phyloP scores from a whole-genome alignment of 1,140 invertebrate genomes.

The Schlechtendalia chinensis region DNA sequence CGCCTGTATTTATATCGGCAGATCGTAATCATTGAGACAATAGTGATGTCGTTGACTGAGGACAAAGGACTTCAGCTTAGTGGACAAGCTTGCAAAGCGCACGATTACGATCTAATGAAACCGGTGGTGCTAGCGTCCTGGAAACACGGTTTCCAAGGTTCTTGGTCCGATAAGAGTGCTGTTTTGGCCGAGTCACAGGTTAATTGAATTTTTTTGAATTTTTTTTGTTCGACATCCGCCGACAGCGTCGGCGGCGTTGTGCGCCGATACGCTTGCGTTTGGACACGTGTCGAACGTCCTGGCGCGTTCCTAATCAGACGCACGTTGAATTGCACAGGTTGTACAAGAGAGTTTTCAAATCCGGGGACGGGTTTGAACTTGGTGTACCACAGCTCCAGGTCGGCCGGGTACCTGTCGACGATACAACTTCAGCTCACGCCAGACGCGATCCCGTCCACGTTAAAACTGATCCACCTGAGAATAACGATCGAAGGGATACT shows the following conservation, averaged over 20 bases:
- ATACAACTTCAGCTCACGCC: constrained; percentile 92
- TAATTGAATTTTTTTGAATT: no score
- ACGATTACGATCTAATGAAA: constrained; percentile 91
- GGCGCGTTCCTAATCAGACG: no score
- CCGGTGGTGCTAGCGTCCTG: constrained; percentile 92
- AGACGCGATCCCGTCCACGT: constrained; percentile 72
- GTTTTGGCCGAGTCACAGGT: constrained; percentile 92
- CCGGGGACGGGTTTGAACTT: constrained; percentile 89
- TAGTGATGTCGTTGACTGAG: constrained; percentile 80
- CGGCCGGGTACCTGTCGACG: constrained; percentile 88
- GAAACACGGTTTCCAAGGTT: constrained; percentile 94
- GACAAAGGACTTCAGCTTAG: constrained; percentile 65
- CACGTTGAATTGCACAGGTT: no score
- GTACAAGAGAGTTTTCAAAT: constrained; percentile 91
- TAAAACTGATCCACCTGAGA: constrained; percentile 82
- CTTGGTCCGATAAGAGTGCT: constrained; percentile 86
- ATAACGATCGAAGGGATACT: constrained; percentile 93
- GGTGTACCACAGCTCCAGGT: constrained; percentile 90
- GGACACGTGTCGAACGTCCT: no score
- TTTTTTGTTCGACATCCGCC: no score
- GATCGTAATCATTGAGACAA: constrained; percentile 85
- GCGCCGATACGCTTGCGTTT: no score
- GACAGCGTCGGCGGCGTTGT: no score
- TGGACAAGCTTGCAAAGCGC: constrained; percentile 78
- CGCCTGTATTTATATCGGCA: constrained; percentile 54